These are phyloP conservation scores for Dendrolimus kikuchii DNA, from an alignment of 1,140 invertebrate species.

Conservation along the genomic window DNA sequence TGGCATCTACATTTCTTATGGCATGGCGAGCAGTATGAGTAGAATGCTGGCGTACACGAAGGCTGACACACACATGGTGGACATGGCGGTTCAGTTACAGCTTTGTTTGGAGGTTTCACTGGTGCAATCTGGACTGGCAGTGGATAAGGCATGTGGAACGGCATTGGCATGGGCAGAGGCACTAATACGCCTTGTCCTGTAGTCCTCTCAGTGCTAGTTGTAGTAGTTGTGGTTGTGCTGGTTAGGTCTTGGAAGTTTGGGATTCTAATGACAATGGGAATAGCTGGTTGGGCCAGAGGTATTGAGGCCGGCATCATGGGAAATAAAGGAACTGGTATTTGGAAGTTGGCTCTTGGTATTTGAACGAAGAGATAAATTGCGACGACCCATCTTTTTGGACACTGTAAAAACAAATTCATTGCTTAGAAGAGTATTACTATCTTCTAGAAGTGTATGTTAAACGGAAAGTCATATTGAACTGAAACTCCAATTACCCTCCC, in stretches of 20 bases:
- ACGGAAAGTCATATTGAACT: too few relatives aligned
- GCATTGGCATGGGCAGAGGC: constrained; percentile 27
- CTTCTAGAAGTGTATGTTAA: too few relatives aligned
- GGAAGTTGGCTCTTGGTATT: background rate
- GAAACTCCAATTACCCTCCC: too few relatives aligned
- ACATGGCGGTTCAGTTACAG: constrained; percentile 30
- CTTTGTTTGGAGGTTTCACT: constrained; percentile 7
- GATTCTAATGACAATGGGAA: constrained; percentile 8
- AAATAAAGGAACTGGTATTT: constrained; percentile 13
- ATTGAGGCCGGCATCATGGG: constrained; percentile 21
- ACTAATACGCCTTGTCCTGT: constrained; percentile 10
- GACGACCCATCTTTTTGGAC: constrained; percentile 8
- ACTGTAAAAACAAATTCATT: constrained; percentile 3
- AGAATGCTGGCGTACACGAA: constrained; percentile 49
- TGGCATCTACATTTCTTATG: constrained; percentile 48
- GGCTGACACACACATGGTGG: constrained; percentile 47
- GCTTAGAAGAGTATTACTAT: too few relatives aligned
- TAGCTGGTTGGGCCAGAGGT: constrained; percentile 18
- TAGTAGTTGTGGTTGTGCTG: constrained; percentile 18
- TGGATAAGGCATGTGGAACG: constrained; percentile 18
- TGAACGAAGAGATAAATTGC: background rate
- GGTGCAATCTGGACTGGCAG: constrained; percentile 21
- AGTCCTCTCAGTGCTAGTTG: constrained; percentile 20
- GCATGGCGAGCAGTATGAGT: constrained; percentile 50
- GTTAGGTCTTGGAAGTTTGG: constrained; percentile 6